These are phyloP conservation scores for Eumaeus atala DNA, from an alignment of 1,140 invertebrate species.

Conservation along the genomic window DNA sequence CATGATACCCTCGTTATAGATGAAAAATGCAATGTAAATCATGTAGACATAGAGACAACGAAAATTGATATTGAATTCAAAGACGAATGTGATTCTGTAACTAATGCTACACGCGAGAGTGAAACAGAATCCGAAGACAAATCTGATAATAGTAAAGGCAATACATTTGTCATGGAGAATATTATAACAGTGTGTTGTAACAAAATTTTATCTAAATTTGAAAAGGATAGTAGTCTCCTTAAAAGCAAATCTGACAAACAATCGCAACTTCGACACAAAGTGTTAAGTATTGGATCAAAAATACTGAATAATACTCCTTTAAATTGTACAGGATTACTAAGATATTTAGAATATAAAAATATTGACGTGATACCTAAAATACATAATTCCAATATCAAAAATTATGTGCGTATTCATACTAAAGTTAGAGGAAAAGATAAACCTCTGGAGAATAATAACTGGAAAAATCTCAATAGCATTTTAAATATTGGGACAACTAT, in stretches of 20 bases:
- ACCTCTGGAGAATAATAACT: conserved; percentile 25
- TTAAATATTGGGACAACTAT: neutral
- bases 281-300: conserved; percentile 57
- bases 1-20: conserved; percentile 46
- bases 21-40: conserved; percentile 17
- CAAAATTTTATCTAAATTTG: conserved; percentile 33
- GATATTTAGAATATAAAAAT: conserved; percentile 52
- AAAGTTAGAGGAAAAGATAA: conserved; percentile 17
- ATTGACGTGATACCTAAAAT: conserved; percentile 45
- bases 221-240: conserved; percentile 21
- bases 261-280: conserved; percentile 44
- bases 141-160: neutral
- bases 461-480: conserved; percentile 25
- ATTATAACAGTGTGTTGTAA: conserved; percentile 35
- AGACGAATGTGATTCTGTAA: too few relatives aligned
- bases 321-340: conserved; percentile 45
- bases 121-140: neutral
- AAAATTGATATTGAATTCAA: conserved; percentile 31
- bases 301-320: conserved; percentile 40
- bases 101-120: neutral
- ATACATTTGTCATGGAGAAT: conserved; percentile 19
- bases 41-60: conserved; percentile 10
- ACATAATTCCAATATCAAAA: conserved; percentile 27
- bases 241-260: conserved; percentile 22
- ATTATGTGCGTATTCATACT: conserved; percentile 12